Percentiles rank a stretch among this genome's conserved stretches.
Conservation (phyloP, 2,888 invertebrate species). For the Podabrus alpinus region DNA sequence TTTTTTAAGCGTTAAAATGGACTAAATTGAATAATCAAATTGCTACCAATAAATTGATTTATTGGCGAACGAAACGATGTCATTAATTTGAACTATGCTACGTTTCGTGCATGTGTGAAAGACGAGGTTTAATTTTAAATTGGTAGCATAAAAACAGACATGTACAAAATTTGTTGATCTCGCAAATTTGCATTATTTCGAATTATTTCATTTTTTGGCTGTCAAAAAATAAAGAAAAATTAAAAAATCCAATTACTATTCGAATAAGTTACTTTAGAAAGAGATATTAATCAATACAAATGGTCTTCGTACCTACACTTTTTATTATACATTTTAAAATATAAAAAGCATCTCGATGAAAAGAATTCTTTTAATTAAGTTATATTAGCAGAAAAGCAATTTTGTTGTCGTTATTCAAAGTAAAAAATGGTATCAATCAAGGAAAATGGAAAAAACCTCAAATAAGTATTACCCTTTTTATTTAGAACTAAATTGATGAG, state of each 20-base stretch:
- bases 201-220: background rate
- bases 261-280: background rate
- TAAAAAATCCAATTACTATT: background rate
- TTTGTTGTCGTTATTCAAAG: slow-evolving; percentile 19
- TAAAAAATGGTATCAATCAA: slow-evolving; percentile 29
- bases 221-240: background rate
- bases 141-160: background rate
- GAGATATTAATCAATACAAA: background rate
- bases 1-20: background rate
- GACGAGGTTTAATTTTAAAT: background rate
- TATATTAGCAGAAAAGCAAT: slow-evolving; percentile 2
- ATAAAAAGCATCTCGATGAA: background rate
- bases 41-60: background rate
- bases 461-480: slow-evolving; percentile 30
- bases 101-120: background rate
- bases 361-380: background rate
- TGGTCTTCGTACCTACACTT: background rate
- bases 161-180: background rate
- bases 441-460: slow-evolving; percentile 23
- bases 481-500: slow-evolving; percentile 30
- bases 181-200: background rate
- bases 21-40: background rate
- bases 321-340: background rate
- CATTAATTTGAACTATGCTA: background rate
- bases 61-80: background rate